A percentile compares a stretch with the other conserved stretches of the same genome.
phyloP scores from a whole-genome alignment of 2,113 vertebrate species.

The Megalops atlanticus region DNA sequence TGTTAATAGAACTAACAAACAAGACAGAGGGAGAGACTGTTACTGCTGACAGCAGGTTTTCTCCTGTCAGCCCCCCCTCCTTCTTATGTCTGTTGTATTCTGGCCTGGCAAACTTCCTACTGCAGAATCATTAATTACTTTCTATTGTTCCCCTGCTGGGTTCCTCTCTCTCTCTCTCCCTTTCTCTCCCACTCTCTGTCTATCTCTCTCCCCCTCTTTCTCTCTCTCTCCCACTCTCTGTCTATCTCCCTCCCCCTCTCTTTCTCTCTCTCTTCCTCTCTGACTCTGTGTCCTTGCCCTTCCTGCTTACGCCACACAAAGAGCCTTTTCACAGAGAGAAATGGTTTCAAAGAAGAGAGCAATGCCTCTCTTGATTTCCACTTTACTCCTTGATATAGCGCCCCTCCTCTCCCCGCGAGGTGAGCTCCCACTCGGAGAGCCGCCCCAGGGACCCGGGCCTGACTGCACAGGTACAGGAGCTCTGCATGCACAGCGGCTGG shows the following conservation, averaged over 20 bases:
- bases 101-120: constrained; percentile 11
- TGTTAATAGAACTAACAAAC: constrained; percentile 13
- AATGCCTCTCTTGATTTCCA: not conserved
- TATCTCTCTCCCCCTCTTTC: not conserved
- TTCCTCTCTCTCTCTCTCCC: not conserved
- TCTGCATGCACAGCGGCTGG: not conserved
- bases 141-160: constrained; percentile 3
- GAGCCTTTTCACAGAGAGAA: not conserved
- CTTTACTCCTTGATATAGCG: not conserved
- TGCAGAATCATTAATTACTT: constrained; percentile 11
- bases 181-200: constrained; percentile 5
- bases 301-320: constrained; percentile 6
- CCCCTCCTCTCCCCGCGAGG: not conserved
- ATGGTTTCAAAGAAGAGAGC: not conserved
- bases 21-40: constrained; percentile 10
- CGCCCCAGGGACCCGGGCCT: not conserved
- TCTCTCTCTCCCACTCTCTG: too few species aligned
- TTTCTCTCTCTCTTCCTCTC: not conserved
- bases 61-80: not conserved
- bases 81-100: constrained; percentile 5
- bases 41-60: constrained; percentile 11
- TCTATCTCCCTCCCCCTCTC: constrained; percentile 64
- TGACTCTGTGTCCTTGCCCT: constrained; percentile 23
- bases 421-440: not conserved
- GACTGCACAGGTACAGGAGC: not conserved